Percentiles rank a stretch among this genome's conserved stretches.
phyloP scores from a whole-genome alignment of 53 echinoderm and acorn worm genomes.

The Stichopus horrens region DNA sequence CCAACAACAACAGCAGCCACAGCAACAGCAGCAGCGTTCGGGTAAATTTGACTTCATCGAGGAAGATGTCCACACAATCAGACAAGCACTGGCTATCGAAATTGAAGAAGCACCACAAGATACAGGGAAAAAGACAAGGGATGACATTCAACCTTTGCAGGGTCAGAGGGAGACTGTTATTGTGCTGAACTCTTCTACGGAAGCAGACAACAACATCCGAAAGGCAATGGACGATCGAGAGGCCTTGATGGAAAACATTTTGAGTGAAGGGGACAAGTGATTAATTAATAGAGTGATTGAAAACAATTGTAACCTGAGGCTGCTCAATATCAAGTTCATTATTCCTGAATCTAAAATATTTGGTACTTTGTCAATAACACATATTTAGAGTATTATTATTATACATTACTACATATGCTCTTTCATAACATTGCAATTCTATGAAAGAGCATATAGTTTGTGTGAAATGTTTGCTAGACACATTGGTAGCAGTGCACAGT shows the following conservation, averaged over 20 bases:
- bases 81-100: conserved; percentile 15
- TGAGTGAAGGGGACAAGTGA: conserved; percentile 40
- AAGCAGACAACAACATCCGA: conserved; percentile 31
- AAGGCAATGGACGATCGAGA: conserved; percentile 36
- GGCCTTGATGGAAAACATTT: conserved; percentile 41
- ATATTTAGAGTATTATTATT: no score
- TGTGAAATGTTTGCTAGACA: no score
- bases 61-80: conserved; percentile 36
- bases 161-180: conserved; percentile 22
- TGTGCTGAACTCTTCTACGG: conserved; percentile 22
- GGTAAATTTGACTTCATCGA: conserved; percentile 38
- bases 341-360: no score
- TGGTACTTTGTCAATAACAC: no score
- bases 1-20: no score
- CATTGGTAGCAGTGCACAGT: no score
- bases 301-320: no score
- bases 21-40: no score
- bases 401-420: no score
- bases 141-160: neutral
- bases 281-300: neutral
- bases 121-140: neutral
- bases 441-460: no score
- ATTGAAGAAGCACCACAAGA: neutral
- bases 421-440: no score
- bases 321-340: no score